Conservation (phyloP, 2,113 vertebrate genomes). For the Thamnophis sirtalis region DNA sequence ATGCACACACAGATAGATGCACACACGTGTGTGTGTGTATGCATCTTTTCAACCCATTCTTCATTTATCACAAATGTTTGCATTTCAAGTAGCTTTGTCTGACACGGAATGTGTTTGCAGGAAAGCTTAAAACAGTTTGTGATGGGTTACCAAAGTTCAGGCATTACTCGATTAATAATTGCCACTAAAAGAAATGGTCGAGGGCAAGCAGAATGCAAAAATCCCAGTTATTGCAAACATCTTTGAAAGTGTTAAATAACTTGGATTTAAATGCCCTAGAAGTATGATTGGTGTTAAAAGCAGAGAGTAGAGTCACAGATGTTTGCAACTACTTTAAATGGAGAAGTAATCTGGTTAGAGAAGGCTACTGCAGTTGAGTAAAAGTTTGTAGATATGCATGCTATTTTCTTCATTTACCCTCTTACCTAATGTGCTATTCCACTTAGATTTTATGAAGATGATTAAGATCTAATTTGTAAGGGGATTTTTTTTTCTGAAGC, state of each 20-base stretch:
- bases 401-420: background rate
- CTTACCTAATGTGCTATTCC: background rate
- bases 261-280: background rate
- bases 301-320: background rate
- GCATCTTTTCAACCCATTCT: slow-evolving; percentile 13
- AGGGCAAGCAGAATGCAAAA: slow-evolving; percentile 32
- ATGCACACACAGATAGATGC: background rate
- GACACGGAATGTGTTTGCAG: accelerated
- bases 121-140: background rate
- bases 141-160: slow-evolving; percentile 2
- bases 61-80: background rate
- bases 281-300: background rate
- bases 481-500: background rate
- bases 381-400: background rate
- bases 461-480: background rate
- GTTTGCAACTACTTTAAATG: background rate
- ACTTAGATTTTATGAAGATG: background rate
- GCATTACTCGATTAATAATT: slow-evolving; percentile 2
- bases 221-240: background rate
- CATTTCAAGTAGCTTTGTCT: background rate
- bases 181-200: slow-evolving; percentile 25
- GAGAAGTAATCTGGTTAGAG: slow-evolving; percentile 11
- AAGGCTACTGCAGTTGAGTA: background rate
- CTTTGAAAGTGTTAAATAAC: background rate
- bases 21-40: background rate